Conservation (phyloP, 2,888 invertebrate species). For the Formica aserva region DNA sequence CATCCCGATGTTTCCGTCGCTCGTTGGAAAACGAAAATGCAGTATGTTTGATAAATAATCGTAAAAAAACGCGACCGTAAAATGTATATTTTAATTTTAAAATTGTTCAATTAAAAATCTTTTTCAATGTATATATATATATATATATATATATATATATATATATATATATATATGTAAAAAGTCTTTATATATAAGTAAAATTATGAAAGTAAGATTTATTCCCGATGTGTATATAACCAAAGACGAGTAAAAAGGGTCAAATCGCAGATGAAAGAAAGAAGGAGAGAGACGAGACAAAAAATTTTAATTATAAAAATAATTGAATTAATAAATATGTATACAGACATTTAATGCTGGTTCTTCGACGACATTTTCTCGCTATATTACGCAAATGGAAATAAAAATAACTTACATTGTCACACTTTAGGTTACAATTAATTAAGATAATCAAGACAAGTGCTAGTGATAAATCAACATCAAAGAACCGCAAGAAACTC, state of each 20-base stretch:
- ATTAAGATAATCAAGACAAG: background rate
- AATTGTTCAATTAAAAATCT: background rate
- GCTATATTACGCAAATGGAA: background rate
- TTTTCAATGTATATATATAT: background rate
- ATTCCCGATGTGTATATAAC: background rate
- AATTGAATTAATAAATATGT: background rate
- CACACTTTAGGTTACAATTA: background rate
- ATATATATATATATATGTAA: background rate
- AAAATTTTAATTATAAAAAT: background rate
- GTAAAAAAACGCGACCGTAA: background rate
- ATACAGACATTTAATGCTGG: background rate
- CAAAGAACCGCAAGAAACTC: background rate
- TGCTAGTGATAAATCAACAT: background rate
- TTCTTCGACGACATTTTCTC: background rate
- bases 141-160: background rate
- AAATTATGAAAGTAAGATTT: background rate
- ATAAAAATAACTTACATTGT: background rate
- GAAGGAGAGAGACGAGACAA: background rate
- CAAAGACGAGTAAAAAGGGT: background rate
- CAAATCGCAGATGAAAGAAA: background rate
- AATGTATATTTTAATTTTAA: background rate
- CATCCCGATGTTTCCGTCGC: background rate
- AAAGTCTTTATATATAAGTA: background rate
- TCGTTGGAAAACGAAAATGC: background rate
- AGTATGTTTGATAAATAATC: background rate